Evolutionary conservation across 2,888 invertebrate species (phyloP), one percentile per base, ranked within the genome.

Genomic region (Vandiemenella viatica): DNA sequence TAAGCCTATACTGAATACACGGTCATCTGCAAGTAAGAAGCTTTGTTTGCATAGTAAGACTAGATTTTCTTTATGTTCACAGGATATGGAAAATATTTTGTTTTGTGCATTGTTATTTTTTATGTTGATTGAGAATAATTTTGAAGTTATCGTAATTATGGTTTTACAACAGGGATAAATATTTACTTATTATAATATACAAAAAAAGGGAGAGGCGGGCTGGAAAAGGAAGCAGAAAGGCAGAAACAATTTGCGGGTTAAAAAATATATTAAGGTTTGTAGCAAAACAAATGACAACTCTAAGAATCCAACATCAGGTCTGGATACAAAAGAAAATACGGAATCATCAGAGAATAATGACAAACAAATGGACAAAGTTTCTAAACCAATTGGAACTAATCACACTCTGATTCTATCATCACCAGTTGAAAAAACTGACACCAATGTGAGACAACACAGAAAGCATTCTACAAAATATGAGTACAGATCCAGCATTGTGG

Each of bases 401-500:
- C n/a, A n/a, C n/a, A n/a, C n/a, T n/a, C 16, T 37, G n/a, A 15
- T 13, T 37, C 16, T 16, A 37, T n/a, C 6, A 15, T 7, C 1
- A 41, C 6, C 15, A 16, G 8, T 41, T 41, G 41, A 37, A 37
- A 37, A 6, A 37, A 37, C 16, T 37, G 37, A 37, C 37, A 37
- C 37, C 37, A 37, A 13, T 16, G 37, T 6, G 37, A 37, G 15
- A 37, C 37, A n/a, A n/a, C n/a, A 37, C 1, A 37, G 37, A 37
- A 37, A 37, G 1, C 2, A 16, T 37, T 37, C n/a, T 37, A 37
- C 37, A 44, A 47, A 48, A 43, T 48, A 21, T 50, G 50, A 44
- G 43, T 48, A 48, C 32, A 40, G 38, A 48, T 44, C 48, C 44
- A 48, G n/a, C n/a, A n/a, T n/a, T n/a, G n/a, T n/a, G n/a, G n/a